Conservation (phyloP, 2,113 vertebrate genomes). For the Ondatra zibethicus region DNA sequence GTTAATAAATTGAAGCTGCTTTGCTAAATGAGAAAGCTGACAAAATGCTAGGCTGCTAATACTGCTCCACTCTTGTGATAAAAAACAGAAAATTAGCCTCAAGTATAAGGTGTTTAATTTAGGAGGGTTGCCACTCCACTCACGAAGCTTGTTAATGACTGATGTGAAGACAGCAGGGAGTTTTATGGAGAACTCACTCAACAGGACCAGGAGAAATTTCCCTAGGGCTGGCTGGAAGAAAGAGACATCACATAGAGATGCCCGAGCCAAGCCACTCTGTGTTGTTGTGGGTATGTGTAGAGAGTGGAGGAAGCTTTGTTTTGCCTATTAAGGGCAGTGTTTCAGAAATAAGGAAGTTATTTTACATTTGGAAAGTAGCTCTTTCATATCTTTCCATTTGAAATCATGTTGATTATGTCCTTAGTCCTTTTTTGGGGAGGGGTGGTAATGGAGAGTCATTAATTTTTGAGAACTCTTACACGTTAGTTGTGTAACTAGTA, state of each 20-base stretch:
- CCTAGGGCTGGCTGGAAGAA: slow-evolving; percentile 53
- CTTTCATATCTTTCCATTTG: background rate
- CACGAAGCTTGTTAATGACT: slow-evolving; percentile 78
- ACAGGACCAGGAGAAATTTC: slow-evolving; percentile 51
- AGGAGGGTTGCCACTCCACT: slow-evolving; percentile 80
- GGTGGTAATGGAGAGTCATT: background rate
- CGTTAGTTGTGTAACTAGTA: background rate
- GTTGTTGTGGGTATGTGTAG: background rate
- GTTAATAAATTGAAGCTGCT: slow-evolving; percentile 98
- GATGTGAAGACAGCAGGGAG: slow-evolving; percentile 41
- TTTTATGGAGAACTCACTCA: slow-evolving; percentile 67
- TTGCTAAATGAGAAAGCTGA: slow-evolving; percentile 94
- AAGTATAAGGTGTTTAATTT: slow-evolving; percentile 86
- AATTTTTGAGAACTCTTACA: background rate
- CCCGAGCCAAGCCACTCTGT: background rate
- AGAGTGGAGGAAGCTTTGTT: background rate
- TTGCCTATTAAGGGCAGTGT: background rate
- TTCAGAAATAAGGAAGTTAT: background rate
- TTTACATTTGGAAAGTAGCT: background rate
- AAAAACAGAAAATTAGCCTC: slow-evolving; percentile 87
- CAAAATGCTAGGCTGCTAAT: slow-evolving; percentile 90
- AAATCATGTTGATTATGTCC: background rate
- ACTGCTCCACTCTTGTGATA: slow-evolving; percentile 86
- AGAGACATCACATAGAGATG: background rate
- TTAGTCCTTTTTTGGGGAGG: too few species aligned